Evolutionary conservation across 2,113 vertebrate genomes (phyloP), one percentile per base, ranked within the genome.

Genomic region (Antennarius striatus): DNA sequence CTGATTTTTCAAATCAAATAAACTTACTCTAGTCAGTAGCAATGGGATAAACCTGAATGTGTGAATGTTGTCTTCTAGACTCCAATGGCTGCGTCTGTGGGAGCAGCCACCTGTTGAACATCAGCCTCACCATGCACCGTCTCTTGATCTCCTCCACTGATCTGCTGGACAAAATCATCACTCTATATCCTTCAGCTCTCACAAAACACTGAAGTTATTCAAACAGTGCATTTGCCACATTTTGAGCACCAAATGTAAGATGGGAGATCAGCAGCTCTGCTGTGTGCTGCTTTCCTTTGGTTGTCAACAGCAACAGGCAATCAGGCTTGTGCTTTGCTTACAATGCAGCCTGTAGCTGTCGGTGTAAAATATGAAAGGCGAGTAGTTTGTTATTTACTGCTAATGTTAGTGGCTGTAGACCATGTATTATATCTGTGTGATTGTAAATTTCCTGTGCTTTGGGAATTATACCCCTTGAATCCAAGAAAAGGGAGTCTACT

Each of bases 71-170:
- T 80, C 12, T 77, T 93, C 17, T 91, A 99, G 96, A 98, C 90
- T 81, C 93, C 22, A 93, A 96, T 32, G 96, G 97, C 62, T 93
- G 92, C 73, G 73, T 95, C 5, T 94, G 90, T 80, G 92, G 93
- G 52, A 95, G 91, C 88, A 93, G 88, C 81, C 95, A 98, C 50
- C 88, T 98, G 75, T 66, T 98, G 75, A 95, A 96, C 82, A 94
- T 97, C 82, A 93, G 92, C 79, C 89, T 99, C 83, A 94, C 96
- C 70, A 98, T 99, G 97, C 97, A 99, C 79, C 93, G 95, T 2
- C 89, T 96, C 65, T 82, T 97, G 89, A 92, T 98, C 83, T 93
- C 96, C 56, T 96, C 97, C 48, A 88, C 92, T 0, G 96, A 98
- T 10, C 93, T 99, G 80, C 94, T 99, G 62, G 93, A 92, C 63